Conservation (phyloP, 92 coral and sea anemone species). For the Porites divaricata region DNA sequence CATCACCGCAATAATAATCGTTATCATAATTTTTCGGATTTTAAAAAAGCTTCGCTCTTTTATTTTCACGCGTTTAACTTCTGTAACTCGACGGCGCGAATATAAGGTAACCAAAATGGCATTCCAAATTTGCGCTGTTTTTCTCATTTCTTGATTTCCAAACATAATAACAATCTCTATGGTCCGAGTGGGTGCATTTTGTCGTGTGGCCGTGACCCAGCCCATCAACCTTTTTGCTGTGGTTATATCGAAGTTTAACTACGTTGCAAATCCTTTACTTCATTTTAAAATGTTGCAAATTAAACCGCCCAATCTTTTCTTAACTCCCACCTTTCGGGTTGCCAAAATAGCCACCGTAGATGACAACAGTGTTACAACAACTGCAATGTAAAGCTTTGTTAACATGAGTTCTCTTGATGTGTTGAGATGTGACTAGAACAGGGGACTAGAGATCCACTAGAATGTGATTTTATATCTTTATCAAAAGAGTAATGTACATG, state of each 20-base stretch:
- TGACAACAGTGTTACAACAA: not conserved
- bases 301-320: not conserved
- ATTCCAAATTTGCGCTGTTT: not conserved
- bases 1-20: not conserved
- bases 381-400: not conserved
- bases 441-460: too few relatives aligned
- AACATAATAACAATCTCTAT: not conserved
- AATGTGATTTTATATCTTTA: too few relatives aligned
- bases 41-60: slow-evolving; percentile 1
- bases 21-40: not conserved
- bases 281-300: not conserved
- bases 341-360: not conserved
- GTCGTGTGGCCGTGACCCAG: not conserved
- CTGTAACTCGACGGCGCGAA: slow-evolving; percentile 8
- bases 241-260: not conserved
- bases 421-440: too few relatives aligned
- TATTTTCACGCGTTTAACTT: not conserved
- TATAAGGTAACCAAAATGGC: not conserved
- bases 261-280: slow-evolving; percentile 2
- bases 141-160: slow-evolving; percentile 6
- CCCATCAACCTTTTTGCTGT: not conserved
- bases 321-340: not conserved
- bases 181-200: not conserved
- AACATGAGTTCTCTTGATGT: too few relatives aligned
- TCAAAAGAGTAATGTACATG: too few relatives aligned